Evolutionary conservation across 2,888 invertebrate species (phyloP).

Genomic region (Rapana venosa): DNA sequence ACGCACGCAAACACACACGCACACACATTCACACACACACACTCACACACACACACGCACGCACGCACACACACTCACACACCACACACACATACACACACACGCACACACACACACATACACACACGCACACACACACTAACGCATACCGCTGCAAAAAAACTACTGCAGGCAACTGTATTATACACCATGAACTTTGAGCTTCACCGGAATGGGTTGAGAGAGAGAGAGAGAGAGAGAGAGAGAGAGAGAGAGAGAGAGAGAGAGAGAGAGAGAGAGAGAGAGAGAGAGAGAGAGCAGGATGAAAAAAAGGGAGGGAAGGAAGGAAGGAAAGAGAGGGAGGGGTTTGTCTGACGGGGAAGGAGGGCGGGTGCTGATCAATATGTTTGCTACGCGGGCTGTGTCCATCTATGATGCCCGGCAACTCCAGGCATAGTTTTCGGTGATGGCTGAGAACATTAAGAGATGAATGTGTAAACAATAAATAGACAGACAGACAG

Average conservation of each 20-base stretch:
- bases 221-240: not conserved
- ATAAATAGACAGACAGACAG: not conserved
- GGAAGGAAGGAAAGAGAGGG: not conserved
- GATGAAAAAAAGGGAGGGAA: not conserved
- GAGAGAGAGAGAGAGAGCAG: not conserved
- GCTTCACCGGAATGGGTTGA: no score
- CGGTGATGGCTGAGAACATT: no score
- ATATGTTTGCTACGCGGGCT: no score
- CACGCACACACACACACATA: conserved; percentile 30
- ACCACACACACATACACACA: conserved; percentile 27
- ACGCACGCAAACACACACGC: conserved; percentile 13
- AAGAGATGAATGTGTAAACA: no score
- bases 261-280: not conserved
- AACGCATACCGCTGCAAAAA: no score
- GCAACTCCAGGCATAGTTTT: no score
- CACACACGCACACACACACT: not conserved
- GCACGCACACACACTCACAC: not conserved
- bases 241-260: not conserved
- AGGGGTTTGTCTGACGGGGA: no score
- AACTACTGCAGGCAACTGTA: no score
- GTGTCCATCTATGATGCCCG: no score
- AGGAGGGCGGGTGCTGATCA: no score
- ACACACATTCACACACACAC: conserved; percentile 15
- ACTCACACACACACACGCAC: conserved; percentile 11
- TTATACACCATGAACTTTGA: no score